Percentiles rank a stretch among this genome's conserved stretches.
phyloP scores from a whole-genome alignment of 2,888 invertebrate genomes.

The Auanema freiburgensis region DNA sequence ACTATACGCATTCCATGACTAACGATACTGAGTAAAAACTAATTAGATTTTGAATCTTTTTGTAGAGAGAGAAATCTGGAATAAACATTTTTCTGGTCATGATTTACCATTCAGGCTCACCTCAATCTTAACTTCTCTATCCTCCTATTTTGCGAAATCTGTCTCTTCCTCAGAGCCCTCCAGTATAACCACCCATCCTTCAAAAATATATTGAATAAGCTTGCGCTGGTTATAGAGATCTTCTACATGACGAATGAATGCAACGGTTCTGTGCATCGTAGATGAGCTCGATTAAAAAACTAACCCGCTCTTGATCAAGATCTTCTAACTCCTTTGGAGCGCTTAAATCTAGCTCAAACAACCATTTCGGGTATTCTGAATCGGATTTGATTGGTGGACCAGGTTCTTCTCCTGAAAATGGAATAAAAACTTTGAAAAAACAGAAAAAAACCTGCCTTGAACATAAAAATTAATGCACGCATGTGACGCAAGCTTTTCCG shows the following conservation, averaged over 20 bases:
- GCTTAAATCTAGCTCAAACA: conserved; percentile 55
- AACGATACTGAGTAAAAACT: background rate
- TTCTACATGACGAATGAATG: conserved; percentile 3
- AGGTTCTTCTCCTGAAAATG: conserved; percentile 64
- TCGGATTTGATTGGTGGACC: conserved; percentile 66
- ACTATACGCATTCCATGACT: background rate
- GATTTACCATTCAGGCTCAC: conserved; percentile 9
- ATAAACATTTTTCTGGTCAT: background rate
- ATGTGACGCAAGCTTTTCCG: conserved; percentile 53
- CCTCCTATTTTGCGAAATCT: conserved; percentile 48
- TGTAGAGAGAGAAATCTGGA: background rate
- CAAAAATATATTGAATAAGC: background rate
- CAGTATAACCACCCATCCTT: conserved; percentile 60
- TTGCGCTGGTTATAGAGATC: too few relatives aligned
- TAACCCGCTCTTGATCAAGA: conserved; percentile 48
- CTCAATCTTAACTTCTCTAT: conserved; percentile 46
- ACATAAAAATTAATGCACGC: conserved; percentile 60
- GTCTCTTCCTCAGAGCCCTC: conserved; percentile 50
- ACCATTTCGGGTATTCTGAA: conserved; percentile 68
- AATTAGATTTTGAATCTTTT: background rate
- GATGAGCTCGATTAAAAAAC: background rate
- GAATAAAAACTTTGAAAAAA: background rate
- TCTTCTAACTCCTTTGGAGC: conserved; percentile 52
- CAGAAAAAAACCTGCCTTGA: conserved; percentile 36
- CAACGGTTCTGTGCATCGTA: background rate